Percentiles rank a stretch among this genome's conserved stretches.
Conservation (phyloP, 1,140 invertebrate species). For the Drosophila ercepeae region DNA sequence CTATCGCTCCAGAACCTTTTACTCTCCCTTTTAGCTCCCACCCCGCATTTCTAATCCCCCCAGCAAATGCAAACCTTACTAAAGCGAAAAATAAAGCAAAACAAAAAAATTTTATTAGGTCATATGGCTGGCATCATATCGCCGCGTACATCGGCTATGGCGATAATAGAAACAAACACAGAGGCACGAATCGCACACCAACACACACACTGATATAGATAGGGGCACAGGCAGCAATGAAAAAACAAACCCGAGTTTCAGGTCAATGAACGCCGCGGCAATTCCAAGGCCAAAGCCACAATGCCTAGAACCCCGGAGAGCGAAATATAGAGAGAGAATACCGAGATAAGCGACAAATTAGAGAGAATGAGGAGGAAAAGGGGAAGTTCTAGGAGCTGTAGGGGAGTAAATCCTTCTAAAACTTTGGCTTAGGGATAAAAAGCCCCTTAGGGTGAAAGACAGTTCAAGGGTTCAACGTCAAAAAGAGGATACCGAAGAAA, state of each 20-base stretch:
- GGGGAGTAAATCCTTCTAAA: not conserved
- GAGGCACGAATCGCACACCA: constrained; percentile 26
- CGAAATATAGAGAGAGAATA: not conserved
- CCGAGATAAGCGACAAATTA: constrained; percentile 4
- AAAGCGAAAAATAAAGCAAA: constrained; percentile 49
- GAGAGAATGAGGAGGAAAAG: constrained; percentile 1
- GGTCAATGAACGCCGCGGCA: constrained; percentile 76
- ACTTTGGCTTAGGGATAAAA: not conserved
- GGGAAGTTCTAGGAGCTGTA: not conserved
- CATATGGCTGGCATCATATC: constrained; percentile 75
- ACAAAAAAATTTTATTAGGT: constrained; percentile 67
- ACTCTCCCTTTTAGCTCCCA: not conserved
- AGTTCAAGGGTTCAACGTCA: not conserved
- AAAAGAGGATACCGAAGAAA: not conserved
- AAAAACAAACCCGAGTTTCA: constrained; percentile 56
- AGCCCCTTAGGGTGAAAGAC: not conserved
- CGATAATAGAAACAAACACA: constrained; percentile 78
- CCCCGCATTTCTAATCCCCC: not conserved
- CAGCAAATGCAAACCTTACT: constrained; percentile 24
- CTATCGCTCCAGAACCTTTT: not conserved
- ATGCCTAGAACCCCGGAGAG: constrained; percentile 52
- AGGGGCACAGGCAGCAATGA: constrained; percentile 56
- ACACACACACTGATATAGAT: constrained; percentile 28
- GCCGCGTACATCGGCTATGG: constrained; percentile 62
- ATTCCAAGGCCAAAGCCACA: constrained; percentile 80